A percentile compares a stretch with the other conserved stretches of the same genome.
These are phyloP conservation scores for Pseudopleuronectes americanus DNA, from an alignment of 2,797 vertebrate genomes.

Conservation along the genomic window DNA sequence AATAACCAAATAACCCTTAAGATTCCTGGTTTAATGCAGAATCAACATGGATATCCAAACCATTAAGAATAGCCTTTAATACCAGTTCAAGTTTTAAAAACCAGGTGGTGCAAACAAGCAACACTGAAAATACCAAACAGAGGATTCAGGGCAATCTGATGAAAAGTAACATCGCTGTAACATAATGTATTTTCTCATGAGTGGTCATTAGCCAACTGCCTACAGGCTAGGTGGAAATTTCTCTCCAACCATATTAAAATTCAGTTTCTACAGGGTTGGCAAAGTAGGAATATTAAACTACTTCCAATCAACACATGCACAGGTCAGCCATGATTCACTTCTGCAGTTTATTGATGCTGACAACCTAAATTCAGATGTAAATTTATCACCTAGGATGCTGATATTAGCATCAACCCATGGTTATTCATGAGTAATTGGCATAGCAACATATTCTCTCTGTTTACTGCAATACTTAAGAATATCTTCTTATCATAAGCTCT, in stretches of 20 bases:
- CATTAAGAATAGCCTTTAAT: conserved; percentile 16
- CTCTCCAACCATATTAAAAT: conserved; percentile 50
- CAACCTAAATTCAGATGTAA: conserved; percentile 11
- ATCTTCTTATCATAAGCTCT: no score
- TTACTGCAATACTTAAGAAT: no score
- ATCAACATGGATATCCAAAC: conserved; percentile 17
- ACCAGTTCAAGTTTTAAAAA: neutral
- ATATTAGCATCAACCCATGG: conserved; percentile 26
- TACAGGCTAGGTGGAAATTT: conserved; percentile 48
- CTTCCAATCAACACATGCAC: conserved; percentile 17
- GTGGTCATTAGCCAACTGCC: conserved; percentile 65
- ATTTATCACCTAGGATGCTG: conserved; percentile 1
- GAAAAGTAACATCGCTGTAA: conserved; percentile 48
- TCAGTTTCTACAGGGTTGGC: conserved; percentile 26
- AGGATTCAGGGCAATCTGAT: conserved; percentile 49
- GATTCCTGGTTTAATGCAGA: conserved; percentile 2
- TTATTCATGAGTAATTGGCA: conserved; percentile 26
- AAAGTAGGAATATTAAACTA: conserved; percentile 23
- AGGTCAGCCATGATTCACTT: conserved; percentile 23
- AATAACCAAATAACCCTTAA: conserved; percentile 23
- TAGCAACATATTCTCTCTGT: neutral
- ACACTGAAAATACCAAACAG: conserved; percentile 32
- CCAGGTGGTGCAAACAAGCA: conserved; percentile 14
- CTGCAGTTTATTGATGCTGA: conserved; percentile 8
- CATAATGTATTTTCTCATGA: conserved; percentile 46